These are phyloP conservation scores for Anoura caudifer DNA, from an alignment of 2,113 vertebrate species.

Conservation along the genomic window DNA sequence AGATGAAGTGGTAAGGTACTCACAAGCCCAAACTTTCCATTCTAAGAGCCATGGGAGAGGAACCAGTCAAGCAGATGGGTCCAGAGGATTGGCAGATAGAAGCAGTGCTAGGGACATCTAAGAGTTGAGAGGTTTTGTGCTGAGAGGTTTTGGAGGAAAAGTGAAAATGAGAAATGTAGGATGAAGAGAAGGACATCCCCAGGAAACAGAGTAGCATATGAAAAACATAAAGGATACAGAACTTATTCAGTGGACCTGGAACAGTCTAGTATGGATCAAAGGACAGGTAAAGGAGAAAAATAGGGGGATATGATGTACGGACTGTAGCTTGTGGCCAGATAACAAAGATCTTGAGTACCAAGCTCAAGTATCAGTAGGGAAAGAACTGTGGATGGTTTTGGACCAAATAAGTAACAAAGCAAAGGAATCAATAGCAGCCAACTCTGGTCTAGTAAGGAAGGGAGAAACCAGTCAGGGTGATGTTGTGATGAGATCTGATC, in stretches of 20 bases:
- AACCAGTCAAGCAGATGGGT: not conserved
- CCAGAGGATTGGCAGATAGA: not conserved
- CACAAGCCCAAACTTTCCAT: not conserved
- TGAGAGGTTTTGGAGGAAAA: not conserved
- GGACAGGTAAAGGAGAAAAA: not conserved
- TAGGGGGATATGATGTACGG: rapidly evolving
- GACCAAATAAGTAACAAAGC: not conserved
- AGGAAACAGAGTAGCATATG: not conserved
- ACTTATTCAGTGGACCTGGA: not conserved
- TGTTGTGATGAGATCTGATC: not conserved
- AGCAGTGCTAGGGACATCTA: not conserved
- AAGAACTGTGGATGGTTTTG: not conserved
- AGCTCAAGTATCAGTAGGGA: not conserved
- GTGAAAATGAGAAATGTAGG: not conserved
- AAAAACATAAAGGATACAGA: not conserved
- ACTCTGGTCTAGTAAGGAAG: not conserved
- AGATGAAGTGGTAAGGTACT: not conserved
- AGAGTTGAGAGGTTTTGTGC: not conserved
- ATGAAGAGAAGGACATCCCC: not conserved
- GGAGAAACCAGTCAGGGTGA: not conserved
- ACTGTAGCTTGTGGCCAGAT: not conserved
- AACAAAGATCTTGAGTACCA: not conserved
- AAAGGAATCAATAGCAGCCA: not conserved
- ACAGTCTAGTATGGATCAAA: not conserved
- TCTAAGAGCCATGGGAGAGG: not conserved